phyloP scores from a whole-genome alignment of 2,888 invertebrate genomes.

The Nomada ferruginata region DNA sequence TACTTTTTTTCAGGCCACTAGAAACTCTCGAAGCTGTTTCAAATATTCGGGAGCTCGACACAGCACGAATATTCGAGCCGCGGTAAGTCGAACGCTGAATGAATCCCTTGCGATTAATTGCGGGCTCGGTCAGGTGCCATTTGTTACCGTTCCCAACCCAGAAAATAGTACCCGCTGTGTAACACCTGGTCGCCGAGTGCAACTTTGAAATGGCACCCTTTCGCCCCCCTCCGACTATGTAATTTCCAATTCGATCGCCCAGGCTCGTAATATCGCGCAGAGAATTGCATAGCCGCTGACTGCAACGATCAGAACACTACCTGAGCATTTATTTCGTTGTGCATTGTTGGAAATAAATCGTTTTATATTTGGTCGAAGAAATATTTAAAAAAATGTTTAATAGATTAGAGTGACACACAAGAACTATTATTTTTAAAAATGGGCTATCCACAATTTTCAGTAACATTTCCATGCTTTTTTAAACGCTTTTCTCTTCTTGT shows the following conservation, averaged over 20 bases:
- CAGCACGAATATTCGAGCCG: conserved; percentile 12
- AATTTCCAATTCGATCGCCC: conserved; percentile 61
- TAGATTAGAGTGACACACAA: no score
- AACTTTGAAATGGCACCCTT: conserved; percentile 49
- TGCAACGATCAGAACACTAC: neutral
- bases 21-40: neutral
- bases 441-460: neutral
- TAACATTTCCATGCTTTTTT: neutral
- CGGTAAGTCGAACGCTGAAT: conserved; percentile 64
- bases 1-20: neutral
- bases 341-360: neutral
- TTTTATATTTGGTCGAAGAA: no score
- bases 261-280: neutral
- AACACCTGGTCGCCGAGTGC: conserved; percentile 66
- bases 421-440: neutral
- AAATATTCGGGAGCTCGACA: neutral
- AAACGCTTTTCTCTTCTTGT: neutral
- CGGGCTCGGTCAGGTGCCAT: conserved; percentile 62
- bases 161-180: conserved; percentile 65
- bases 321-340: no score
- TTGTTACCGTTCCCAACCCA: conserved; percentile 53
- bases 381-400: no score
- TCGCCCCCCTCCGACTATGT: conserved; percentile 32
- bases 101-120: conserved; percentile 69
- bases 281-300: neutral